phyloP scores from a whole-genome alignment of 2,797 vertebrate species.

The Coracias cyanogaster region DNA sequence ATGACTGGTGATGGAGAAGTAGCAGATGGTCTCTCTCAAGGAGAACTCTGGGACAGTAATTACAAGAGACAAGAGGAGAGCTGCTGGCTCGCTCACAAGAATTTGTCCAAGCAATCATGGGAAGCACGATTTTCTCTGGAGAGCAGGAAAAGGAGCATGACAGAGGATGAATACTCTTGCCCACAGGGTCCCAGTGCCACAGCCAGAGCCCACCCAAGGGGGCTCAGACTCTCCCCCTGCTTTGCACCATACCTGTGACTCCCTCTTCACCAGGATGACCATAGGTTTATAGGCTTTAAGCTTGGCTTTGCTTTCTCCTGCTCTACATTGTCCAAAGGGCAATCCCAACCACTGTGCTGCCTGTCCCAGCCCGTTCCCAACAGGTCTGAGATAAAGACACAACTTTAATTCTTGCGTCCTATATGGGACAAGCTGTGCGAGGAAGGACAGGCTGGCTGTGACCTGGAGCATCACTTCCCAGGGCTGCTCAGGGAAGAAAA shows the following conservation, averaged over 20 bases:
- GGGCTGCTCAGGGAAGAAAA: background rate
- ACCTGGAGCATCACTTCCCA: background rate
- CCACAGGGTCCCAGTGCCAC: background rate
- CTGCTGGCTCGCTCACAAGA: constrained; percentile 30
- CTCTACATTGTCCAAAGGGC: background rate
- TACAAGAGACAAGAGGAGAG: constrained; percentile 52
- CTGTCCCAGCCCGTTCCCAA: background rate
- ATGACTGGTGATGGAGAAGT: constrained; percentile 47
- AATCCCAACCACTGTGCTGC: background rate
- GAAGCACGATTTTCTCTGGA: background rate
- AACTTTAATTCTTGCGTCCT: background rate
- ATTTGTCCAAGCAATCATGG: background rate
- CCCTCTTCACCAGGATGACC: background rate
- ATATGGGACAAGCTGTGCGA: background rate
- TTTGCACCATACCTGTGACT: fast-evolving
- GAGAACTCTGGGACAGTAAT: constrained; percentile 50
- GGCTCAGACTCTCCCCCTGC: background rate
- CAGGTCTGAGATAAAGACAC: background rate
- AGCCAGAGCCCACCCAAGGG: background rate
- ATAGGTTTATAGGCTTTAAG: background rate
- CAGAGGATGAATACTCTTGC: background rate
- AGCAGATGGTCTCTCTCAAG: constrained; percentile 69
- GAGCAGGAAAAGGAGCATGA: fast-evolving
- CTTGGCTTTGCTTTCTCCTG: background rate
- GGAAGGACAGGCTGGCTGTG: background rate